Evolutionary conservation across 2,113 vertebrate genomes (phyloP).

Genomic region (Numida meleagris): DNA sequence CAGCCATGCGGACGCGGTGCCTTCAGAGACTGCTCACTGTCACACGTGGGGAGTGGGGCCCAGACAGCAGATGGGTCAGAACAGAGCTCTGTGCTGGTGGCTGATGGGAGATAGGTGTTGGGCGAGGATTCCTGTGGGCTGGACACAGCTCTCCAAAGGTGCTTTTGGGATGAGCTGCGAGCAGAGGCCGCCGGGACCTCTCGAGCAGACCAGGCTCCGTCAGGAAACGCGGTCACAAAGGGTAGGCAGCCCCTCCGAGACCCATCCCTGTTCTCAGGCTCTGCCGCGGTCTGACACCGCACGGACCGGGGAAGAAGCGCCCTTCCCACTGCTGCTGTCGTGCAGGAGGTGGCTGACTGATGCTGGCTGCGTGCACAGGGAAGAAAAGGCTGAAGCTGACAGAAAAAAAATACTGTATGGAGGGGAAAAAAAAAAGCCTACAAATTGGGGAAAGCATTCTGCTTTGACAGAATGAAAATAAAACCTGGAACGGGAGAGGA

Average conservation of each 20-base stretch:
- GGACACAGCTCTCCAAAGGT: neutral
- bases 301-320: fast-evolving
- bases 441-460: constrained; percentile 32
- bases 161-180: neutral
- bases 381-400: neutral
- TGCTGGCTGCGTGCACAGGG: neutral
- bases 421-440: neutral
- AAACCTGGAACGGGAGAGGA: constrained; percentile 57
- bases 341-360: neutral
- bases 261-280: neutral
- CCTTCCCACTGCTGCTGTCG: neutral
- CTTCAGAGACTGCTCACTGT: neutral
- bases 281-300: neutral
- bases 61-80: too few relatives aligned
- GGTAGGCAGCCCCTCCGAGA: neutral
- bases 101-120: fast-evolving
- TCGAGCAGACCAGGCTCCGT: fast-evolving
- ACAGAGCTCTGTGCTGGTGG: fast-evolving
- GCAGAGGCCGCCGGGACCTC: neutral
- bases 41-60: too few relatives aligned
- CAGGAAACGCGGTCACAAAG: neutral
- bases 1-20: fast-evolving
- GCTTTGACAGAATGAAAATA: constrained; percentile 68
- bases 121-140: fast-evolving
- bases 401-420: neutral